Evolutionary conservation across 1,140 invertebrate species (phyloP), one percentile per base, ranked within the genome.

Genomic region (Apis florea): DNA sequence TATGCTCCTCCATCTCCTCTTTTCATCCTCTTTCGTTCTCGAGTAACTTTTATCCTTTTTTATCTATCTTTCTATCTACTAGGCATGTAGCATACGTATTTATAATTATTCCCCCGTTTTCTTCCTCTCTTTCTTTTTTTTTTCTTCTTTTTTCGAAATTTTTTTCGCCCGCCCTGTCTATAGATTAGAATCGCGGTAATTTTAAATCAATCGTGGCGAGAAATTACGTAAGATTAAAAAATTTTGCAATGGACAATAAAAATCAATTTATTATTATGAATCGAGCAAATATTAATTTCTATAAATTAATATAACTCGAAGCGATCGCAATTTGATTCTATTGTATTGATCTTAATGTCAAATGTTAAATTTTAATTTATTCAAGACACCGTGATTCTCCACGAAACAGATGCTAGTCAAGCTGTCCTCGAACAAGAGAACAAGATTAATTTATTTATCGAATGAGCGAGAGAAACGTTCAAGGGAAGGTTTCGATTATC

Each of bases 331-430:
- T 53, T 15, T 53, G 12, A n/a, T n/a, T n/a, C n/a, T n/a, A n/a
- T n/a, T n/a, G n/a, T n/a, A n/a, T n/a, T n/a, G n/a, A n/a, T n/a
- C n/a, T n/a, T n/a, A n/a, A n/a, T n/a, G n/a, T n/a, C n/a, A n/a
- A n/a, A 40, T 40, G 31, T 40, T 40, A 40, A 40, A 6, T 40
- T 40, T 40, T 40, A 40, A 40, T 6, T 40, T 40, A 54, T 54
- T 54, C 15, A 54, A 17, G 17, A 68, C 21, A 11, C 67, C 69
- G 78, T 66, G 78, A 80, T 80, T 80, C 70, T 40, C 17, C 9
- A 61, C 47, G 79, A 81, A 80, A 80, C 71, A 17, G n/a, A 81
- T 76, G 11, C 79, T 81, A 81, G 79, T 81, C 79, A 79, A 5
- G 19, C 26, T 21, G 47, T 51, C 26, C 40, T 71, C 53, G n/a